Percentiles rank a stretch among this genome's conserved stretches.
Conservation (phyloP, 2,113 vertebrate species). For the Zosterops borbonicus region DNA sequence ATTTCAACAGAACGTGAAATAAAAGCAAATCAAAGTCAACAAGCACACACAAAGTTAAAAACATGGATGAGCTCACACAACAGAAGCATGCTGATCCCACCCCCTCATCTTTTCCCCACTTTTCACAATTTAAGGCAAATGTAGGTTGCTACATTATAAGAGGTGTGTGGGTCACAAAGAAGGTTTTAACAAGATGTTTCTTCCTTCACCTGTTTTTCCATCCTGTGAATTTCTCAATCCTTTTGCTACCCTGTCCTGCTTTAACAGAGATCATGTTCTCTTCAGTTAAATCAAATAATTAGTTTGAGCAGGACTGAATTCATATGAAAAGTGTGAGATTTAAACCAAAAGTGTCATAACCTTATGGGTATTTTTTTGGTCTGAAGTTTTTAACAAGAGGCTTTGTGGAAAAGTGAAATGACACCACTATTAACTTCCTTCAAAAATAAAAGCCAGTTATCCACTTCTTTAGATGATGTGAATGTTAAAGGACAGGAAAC, state of each 20-base stretch:
- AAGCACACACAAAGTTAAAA: not conserved
- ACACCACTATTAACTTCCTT: not conserved
- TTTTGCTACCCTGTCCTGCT: not conserved
- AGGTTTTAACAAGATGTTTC: not conserved
- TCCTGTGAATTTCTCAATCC: not conserved
- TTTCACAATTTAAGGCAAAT: not conserved
- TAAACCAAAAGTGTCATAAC: not conserved
- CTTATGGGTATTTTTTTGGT: fast-evolving
- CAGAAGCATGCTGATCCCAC: not conserved
- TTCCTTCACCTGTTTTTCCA: not conserved
- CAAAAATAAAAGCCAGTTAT: not conserved
- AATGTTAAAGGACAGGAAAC: not conserved
- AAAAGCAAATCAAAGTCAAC: not conserved
- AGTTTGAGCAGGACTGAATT: not conserved
- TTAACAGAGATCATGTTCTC: not conserved
- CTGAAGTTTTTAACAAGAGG: not conserved
- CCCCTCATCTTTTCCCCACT: not conserved
- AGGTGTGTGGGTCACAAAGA: not conserved
- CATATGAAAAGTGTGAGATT: not conserved
- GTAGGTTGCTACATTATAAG: not conserved
- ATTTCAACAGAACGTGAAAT: not conserved
- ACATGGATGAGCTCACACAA: not conserved
- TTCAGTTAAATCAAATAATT: not conserved
- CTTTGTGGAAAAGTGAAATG: not conserved
- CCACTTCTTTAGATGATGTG: not conserved